phyloP scores from a whole-genome alignment of 64 coral and sea anemone species.

The Orbicella faveolata region DNA sequence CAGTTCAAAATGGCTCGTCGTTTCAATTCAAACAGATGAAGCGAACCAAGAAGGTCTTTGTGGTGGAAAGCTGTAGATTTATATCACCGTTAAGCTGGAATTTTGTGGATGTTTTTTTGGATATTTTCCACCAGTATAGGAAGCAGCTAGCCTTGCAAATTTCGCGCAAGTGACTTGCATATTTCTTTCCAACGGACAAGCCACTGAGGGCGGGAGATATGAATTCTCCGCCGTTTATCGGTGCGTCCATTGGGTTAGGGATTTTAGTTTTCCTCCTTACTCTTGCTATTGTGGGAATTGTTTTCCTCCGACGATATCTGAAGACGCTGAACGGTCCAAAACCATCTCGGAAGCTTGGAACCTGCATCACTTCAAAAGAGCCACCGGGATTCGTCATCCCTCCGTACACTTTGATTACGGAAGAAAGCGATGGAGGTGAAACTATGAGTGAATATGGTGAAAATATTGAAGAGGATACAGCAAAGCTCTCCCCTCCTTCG shows the following conservation, averaged over 20 bases:
- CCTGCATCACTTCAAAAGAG: conserved; percentile 56
- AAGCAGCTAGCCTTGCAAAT: background rate
- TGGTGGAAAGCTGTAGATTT: too few relatives aligned
- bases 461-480: background rate
- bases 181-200: conserved; percentile 21
- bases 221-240: background rate
- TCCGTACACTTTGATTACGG: conserved; percentile 45
- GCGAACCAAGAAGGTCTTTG: too few relatives aligned
- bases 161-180: background rate
- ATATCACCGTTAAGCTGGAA: background rate
- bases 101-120: background rate
- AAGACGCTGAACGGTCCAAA: background rate
- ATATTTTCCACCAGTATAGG: background rate
- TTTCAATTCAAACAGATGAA: too few relatives aligned
- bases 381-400: conserved; percentile 83
- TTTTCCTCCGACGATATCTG: conserved; percentile 15
- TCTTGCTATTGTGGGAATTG: conserved; percentile 25
- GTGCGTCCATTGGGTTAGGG: conserved; percentile 14
- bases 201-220: conserved; percentile 18
- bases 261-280: conserved; percentile 27
- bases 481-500: conserved; percentile 4
- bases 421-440: conserved; percentile 58
- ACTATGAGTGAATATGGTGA: conserved; percentile 30
- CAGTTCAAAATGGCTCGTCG: too few relatives aligned
- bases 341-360: background rate